A percentile compares a stretch with the other conserved stretches of the same genome.
Conservation (phyloP, 2,113 vertebrate genomes). For the Laticauda laticaudata region DNA sequence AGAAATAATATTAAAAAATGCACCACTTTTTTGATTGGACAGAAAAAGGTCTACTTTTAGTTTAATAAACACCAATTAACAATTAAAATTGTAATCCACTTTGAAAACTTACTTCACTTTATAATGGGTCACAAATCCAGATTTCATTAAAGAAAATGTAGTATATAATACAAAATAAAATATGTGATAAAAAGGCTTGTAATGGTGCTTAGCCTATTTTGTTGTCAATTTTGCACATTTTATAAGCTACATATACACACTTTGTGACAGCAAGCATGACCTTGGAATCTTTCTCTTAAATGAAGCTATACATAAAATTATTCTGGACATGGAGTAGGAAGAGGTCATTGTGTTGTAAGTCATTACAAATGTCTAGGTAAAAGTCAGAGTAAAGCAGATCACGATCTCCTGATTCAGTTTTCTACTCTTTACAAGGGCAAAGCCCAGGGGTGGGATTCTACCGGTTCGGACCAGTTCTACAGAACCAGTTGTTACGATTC, state of each 20-base stretch:
- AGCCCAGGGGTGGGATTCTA: not conserved
- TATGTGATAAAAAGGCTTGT: not conserved
- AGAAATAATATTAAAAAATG: not conserved
- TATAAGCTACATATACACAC: not conserved
- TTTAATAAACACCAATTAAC: constrained; percentile 3
- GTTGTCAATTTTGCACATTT: not conserved
- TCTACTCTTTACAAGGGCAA: not conserved
- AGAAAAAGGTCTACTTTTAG: not conserved
- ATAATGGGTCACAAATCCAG: not conserved
- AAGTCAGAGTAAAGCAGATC: not conserved
- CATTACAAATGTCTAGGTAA: not conserved
- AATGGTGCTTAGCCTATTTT: not conserved
- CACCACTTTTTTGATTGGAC: not conserved
- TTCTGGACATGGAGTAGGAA: not conserved
- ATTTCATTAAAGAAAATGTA: not conserved
- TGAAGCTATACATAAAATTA: not conserved
- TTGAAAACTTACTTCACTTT: not conserved
- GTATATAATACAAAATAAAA: not conserved
- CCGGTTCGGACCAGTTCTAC: too few species aligned
- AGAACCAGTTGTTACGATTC: too few species aligned
- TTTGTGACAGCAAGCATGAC: not conserved
- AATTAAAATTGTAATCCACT: not conserved
- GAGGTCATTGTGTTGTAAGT: not conserved
- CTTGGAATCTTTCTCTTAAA: not conserved
- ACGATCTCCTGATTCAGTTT: not conserved